Evolutionary conservation across 1,140 invertebrate genomes (phyloP).

Genomic region (Parapsyche elsis): DNA sequence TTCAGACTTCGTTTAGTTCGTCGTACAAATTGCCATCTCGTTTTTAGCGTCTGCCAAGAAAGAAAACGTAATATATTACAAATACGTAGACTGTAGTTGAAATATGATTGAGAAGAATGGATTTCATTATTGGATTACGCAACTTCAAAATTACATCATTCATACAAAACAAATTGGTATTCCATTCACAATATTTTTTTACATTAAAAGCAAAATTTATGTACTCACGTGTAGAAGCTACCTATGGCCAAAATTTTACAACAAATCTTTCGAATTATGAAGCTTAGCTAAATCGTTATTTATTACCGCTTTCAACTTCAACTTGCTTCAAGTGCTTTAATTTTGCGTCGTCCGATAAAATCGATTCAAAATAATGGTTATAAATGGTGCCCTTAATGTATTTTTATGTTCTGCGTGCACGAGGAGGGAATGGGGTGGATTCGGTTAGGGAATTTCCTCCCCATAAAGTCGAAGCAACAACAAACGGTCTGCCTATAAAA

Average conservation of each 20-base stretch:
- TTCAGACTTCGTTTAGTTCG: constrained; percentile 17
- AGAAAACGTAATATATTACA: neutral
- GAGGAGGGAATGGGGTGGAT: neutral
- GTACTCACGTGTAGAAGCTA: too few species aligned
- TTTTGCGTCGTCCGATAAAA: neutral
- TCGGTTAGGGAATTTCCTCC: neutral
- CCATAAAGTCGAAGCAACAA: neutral
- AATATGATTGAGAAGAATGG: constrained; percentile 3
- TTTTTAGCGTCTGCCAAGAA: neutral
- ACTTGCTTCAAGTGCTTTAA: constrained; percentile 2
- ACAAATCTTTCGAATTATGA: neutral
- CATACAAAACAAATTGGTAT: too few species aligned
- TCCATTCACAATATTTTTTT: too few species aligned
- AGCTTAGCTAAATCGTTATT: neutral
- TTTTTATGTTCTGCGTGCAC: neutral
- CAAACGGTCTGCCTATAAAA: constrained; percentile 17
- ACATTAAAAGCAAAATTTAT: too few species aligned
- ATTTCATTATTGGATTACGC: too few species aligned
- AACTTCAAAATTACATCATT: too few species aligned
- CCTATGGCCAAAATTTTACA: neutral
- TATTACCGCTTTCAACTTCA: neutral
- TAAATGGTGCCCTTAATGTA: constrained; percentile 20
- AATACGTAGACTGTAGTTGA: too few species aligned
- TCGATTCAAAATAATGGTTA: constrained; percentile 25
- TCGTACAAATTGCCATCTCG: neutral